These are phyloP conservation scores for Ceyx melanurus DNA, from an alignment of 2,113 vertebrate species.

Conservation along the genomic window DNA sequence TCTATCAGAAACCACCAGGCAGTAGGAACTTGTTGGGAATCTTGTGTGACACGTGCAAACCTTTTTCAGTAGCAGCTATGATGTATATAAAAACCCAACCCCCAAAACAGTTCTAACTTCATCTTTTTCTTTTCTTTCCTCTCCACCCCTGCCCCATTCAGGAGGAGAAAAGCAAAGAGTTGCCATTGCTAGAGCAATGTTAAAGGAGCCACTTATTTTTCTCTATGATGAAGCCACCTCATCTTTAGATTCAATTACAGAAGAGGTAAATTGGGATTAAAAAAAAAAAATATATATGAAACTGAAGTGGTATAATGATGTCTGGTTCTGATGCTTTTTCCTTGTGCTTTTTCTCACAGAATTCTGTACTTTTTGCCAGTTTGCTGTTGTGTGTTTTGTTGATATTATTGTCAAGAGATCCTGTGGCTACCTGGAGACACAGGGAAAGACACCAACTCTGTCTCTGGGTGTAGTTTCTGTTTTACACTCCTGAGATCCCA, in stretches of 20 bases:
- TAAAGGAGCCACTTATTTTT: conserved; percentile 92
- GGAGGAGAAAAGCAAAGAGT: conserved; percentile 98
- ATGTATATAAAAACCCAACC: background rate
- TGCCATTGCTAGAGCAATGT: conserved; percentile 92
- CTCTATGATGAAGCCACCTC: conserved; percentile 98
- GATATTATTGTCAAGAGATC: background rate
- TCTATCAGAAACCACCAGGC: background rate
- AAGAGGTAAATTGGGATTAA: conserved; percentile 84
- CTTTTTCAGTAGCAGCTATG: background rate
- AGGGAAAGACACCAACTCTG: background rate
- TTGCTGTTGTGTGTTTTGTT: background rate
- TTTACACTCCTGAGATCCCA: background rate
- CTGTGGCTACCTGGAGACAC: background rate
- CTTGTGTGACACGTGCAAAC: background rate
- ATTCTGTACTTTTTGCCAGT: background rate
- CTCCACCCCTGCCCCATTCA: conserved; percentile 35
- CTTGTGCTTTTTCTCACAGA: background rate
- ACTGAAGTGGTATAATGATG: background rate
- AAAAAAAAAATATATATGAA: background rate
- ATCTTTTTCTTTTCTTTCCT: background rate
- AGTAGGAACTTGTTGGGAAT: background rate
- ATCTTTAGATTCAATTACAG: conserved; percentile 98
- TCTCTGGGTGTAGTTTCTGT: background rate
- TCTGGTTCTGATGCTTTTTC: background rate
- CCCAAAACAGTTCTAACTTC: background rate